Evolutionary conservation across 2,113 vertebrate genomes (phyloP).

Genomic region (Neogale vison): DNA sequence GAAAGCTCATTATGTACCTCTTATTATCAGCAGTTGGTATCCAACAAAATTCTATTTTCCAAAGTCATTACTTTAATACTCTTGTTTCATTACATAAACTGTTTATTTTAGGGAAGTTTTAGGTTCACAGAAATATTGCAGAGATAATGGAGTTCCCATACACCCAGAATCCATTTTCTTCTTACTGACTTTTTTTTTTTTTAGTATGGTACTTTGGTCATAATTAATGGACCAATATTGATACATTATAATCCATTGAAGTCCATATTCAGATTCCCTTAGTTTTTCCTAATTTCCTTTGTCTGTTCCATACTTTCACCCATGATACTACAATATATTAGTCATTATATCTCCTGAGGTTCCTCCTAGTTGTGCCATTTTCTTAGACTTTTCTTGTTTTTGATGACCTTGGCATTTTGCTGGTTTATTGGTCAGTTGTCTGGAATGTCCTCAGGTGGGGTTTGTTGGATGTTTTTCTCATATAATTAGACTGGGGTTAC

Average conservation of each 20-base stretch:
- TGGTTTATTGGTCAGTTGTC: neutral
- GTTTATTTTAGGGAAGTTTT: conserved; percentile 4
- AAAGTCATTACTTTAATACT: neutral
- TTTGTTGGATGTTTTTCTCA: neutral
- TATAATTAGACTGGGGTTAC: neutral
- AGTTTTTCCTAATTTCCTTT: neutral
- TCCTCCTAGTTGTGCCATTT: neutral
- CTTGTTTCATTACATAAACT: neutral
- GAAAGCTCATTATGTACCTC: neutral
- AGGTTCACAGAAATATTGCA: neutral
- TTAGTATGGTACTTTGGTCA: neutral
- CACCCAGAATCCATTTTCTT: neutral
- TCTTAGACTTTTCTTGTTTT: neutral
- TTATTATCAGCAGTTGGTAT: neutral
- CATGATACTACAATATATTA: neutral
- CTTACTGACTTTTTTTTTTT: neutral
- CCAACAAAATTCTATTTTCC: neutral
- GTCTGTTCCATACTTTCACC: neutral
- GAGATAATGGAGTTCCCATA: neutral
- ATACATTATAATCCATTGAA: neutral
- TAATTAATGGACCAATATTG: neutral
- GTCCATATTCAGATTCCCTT: neutral
- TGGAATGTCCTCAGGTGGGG: neutral
- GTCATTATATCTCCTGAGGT: neutral
- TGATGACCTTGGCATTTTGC: neutral